Evolutionary conservation across 2,888 invertebrate species (phyloP).

Genomic region (Tineola bisselliella): DNA sequence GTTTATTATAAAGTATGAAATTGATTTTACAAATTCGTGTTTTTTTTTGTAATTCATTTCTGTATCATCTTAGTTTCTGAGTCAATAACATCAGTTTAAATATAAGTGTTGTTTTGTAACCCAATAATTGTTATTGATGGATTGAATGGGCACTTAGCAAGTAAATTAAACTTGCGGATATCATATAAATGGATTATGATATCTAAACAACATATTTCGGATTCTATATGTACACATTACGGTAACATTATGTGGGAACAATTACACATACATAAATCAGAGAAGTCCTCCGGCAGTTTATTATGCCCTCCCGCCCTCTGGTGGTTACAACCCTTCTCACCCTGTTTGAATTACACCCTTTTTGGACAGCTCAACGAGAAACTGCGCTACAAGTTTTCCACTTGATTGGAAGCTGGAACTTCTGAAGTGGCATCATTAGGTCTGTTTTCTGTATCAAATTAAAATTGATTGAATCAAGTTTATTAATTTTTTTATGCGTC

Average conservation of each 20-base stretch:
- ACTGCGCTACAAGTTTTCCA: conserved; percentile 12
- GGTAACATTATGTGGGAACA: conserved; percentile 53
- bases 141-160: background rate
- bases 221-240: conserved; percentile 9
- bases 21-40: too few relatives aligned
- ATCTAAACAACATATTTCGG: conserved; percentile 5
- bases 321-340: conserved; percentile 40
- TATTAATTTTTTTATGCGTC: too few relatives aligned
- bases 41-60: too few relatives aligned
- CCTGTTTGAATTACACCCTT: conserved; percentile 40
- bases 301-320: conserved; percentile 40
- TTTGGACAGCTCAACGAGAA: conserved; percentile 23
- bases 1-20: too few relatives aligned
- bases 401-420: conserved; percentile 9
- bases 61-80: too few relatives aligned
- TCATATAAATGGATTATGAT: background rate
- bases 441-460: background rate
- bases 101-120: too few relatives aligned
- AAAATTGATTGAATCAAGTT: too few relatives aligned
- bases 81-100: too few relatives aligned
- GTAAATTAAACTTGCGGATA: background rate
- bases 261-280: conserved; percentile 60
- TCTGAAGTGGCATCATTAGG: background rate
- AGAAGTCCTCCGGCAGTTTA: conserved; percentile 46
- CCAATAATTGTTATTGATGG: background rate